Evolutionary conservation across 2,888 invertebrate genomes (phyloP).

Genomic region (Apamea monoglypha): DNA sequence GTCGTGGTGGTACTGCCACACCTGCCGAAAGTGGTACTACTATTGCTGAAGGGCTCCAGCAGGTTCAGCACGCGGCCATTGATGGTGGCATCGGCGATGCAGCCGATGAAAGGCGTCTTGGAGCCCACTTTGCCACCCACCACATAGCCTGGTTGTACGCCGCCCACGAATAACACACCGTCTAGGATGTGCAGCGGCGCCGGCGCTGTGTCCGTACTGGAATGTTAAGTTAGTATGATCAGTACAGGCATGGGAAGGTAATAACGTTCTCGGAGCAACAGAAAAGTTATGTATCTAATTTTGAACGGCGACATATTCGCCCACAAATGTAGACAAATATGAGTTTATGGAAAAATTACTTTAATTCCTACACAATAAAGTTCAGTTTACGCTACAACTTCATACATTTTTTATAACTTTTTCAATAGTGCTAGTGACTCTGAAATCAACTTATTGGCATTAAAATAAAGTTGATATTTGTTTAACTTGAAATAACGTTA

Average conservation of each 20-base stretch:
- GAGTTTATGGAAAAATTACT: too few species aligned
- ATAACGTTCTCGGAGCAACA: background rate
- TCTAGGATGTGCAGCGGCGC: constrained; percentile 91
- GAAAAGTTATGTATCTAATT: background rate
- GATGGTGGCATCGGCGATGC: constrained; percentile 97
- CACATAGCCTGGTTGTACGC: constrained; percentile 92
- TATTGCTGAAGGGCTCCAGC: constrained; percentile 80
- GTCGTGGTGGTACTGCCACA: constrained; percentile 80
- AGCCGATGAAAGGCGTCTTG: constrained; percentile 94
- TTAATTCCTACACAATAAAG: too few species aligned
- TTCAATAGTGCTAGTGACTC: too few species aligned
- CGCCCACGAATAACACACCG: constrained; percentile 96
- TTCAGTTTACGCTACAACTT: too few species aligned
- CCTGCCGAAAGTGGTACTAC: constrained; percentile 79
- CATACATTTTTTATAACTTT: too few species aligned
- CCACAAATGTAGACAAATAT: too few species aligned
- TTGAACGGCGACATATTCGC: too few species aligned
- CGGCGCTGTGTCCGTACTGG: constrained; percentile 90
- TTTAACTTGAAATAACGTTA: too few species aligned
- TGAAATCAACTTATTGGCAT: too few species aligned
- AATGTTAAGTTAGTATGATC: background rate
- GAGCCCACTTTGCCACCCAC: constrained; percentile 90
- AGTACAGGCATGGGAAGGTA: background rate
- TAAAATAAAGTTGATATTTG: too few species aligned
- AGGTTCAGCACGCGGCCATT: constrained; percentile 92